Evolutionary conservation across 2,113 vertebrate species (phyloP).

Genomic region (Octodon degus): DNA sequence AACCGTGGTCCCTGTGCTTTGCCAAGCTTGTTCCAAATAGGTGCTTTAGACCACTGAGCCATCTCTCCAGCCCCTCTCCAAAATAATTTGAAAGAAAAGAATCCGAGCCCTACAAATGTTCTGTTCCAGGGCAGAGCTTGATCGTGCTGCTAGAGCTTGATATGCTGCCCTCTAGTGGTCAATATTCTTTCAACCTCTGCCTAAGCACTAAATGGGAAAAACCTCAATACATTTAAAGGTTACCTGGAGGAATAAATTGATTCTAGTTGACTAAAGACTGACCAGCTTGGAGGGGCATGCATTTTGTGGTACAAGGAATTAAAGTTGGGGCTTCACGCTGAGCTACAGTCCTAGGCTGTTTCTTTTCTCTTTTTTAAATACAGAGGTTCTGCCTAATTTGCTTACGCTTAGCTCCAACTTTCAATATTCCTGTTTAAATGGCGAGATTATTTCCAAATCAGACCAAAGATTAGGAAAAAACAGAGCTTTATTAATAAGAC

Average conservation of each 20-base stretch:
- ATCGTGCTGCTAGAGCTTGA: not conserved
- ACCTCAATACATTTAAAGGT: not conserved
- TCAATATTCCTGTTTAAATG: not conserved
- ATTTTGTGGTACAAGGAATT: not conserved
- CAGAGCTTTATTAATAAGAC: no score
- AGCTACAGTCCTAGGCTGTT: not conserved
- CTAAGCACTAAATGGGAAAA: not conserved
- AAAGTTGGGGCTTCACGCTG: not conserved
- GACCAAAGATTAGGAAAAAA: no score
- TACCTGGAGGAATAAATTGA: not conserved
- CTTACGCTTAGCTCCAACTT: not conserved
- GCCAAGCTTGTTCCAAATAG: no score
- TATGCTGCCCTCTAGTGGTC: slow-evolving; percentile 44
- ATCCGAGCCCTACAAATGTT: not conserved
- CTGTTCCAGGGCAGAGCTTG: not conserved
- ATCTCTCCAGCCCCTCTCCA: no score
- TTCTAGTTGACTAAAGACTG: not conserved
- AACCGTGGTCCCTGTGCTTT: no score
- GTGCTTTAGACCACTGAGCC: no score
- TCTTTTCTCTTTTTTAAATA: not conserved
- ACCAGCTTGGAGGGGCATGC: no score
- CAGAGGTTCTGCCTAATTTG: not conserved
- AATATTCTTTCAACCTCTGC: not conserved
- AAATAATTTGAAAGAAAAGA: not conserved
- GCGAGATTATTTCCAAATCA: no score